Evolutionary conservation across 1,140 invertebrate genomes (phyloP).

Genomic region (Drosophila nebulosa): DNA sequence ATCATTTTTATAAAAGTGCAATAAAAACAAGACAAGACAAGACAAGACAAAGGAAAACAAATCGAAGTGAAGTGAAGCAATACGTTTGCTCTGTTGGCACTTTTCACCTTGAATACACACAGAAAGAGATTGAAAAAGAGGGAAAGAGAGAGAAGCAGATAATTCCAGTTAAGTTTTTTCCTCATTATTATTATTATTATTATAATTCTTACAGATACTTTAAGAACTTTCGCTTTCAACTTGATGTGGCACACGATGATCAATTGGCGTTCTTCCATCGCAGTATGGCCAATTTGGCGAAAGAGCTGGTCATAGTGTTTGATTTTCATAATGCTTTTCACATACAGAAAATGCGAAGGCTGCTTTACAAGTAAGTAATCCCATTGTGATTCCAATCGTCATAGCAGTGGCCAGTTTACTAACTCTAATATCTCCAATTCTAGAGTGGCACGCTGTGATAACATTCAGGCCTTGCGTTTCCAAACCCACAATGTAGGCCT

Average conservation of each 20-base stretch:
- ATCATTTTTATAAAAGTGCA: background rate
- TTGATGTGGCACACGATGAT: slow-evolving; percentile 68
- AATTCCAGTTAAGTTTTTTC: background rate
- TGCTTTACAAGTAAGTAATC: slow-evolving; percentile 67
- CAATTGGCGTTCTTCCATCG: slow-evolving; percentile 73
- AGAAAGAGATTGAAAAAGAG: background rate
- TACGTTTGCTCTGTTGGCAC: slow-evolving; percentile 17
- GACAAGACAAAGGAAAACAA: slow-evolving; percentile 37
- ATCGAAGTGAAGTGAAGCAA: slow-evolving; percentile 27
- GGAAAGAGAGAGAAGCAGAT: background rate
- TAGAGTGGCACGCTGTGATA: slow-evolving; percentile 78
- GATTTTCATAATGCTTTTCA: slow-evolving; percentile 76
- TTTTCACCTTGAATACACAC: slow-evolving; percentile 7
- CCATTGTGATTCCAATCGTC: background rate
- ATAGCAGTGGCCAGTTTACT: background rate
- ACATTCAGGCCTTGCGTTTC: slow-evolving; percentile 69
- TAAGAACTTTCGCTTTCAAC: slow-evolving; percentile 73
- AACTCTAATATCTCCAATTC: background rate
- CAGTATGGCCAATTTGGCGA: slow-evolving; percentile 61
- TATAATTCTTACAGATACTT: slow-evolving; percentile 58
- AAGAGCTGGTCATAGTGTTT: slow-evolving; percentile 69
- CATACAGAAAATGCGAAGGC: slow-evolving; percentile 72
- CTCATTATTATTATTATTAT: slow-evolving; percentile 15
- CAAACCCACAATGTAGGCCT: slow-evolving; percentile 74
- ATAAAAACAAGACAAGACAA: background rate